A percentile compares a stretch with the other conserved stretches of the same genome.
phyloP scores from a whole-genome alignment of 2,888 invertebrate species.

The Drepana falcataria region DNA sequence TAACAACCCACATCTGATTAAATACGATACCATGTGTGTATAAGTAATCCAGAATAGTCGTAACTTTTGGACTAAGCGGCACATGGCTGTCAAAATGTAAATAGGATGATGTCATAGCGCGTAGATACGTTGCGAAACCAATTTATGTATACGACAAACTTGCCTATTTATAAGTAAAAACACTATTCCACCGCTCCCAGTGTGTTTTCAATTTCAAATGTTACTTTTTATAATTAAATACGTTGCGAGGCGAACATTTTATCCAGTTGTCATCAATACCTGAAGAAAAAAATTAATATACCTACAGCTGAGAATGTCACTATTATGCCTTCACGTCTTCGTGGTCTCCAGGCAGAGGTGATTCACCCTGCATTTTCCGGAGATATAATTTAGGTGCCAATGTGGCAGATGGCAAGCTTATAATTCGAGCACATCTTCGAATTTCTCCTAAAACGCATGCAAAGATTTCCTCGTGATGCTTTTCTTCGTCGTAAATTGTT shows the following conservation, averaged over 20 bases:
- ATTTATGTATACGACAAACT: not conserved
- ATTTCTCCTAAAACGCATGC: too few species aligned
- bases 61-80: not conserved
- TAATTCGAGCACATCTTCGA: too few species aligned
- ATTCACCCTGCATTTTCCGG: too few species aligned
- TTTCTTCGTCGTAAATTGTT: too few species aligned
- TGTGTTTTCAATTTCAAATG: not conserved
- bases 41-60: not conserved
- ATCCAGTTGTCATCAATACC: too few species aligned
- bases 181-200: not conserved
- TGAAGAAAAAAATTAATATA: too few species aligned
- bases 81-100: slow-evolving; percentile 3
- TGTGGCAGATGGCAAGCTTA: too few species aligned
- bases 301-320: too few species aligned
- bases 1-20: not conserved
- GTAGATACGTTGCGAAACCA: slow-evolving; percentile 2
- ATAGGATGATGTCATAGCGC: slow-evolving; percentile 9
- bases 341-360: too few species aligned
- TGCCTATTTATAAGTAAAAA: not conserved
- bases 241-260: not conserved
- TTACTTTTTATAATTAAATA: not conserved
- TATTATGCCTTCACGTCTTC: too few species aligned
- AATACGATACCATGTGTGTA: not conserved
- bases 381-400: too few species aligned
- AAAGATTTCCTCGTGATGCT: too few species aligned